Evolutionary conservation across 2,888 invertebrate species (phyloP).

Genomic region (Hoplodrina blanda): DNA sequence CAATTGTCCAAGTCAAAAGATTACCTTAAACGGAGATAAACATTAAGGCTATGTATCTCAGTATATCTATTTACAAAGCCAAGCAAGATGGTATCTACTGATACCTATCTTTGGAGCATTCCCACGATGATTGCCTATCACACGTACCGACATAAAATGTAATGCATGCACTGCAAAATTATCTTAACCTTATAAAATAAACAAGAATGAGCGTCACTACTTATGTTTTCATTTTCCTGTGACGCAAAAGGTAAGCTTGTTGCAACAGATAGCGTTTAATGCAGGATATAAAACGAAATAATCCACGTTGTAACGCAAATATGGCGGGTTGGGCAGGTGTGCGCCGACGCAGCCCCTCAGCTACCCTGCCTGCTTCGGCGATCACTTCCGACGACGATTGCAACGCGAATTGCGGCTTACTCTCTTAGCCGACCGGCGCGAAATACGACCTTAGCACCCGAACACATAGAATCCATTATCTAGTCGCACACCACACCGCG

Average conservation of each 20-base stretch:
- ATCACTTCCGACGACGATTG: constrained; percentile 75
- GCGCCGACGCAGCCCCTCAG: constrained; percentile 74
- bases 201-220: constrained; percentile 27
- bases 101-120: constrained; percentile 40
- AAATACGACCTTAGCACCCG: constrained; percentile 50
- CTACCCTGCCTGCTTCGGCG: constrained; percentile 63
- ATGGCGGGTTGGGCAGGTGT: constrained; percentile 82
- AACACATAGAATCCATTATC: constrained; percentile 65
- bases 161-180: constrained; percentile 35
- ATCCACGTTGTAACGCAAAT: constrained; percentile 66
- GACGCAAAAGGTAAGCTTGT: constrained; percentile 45
- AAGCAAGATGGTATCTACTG: constrained; percentile 52
- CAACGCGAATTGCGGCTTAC: constrained; percentile 72
- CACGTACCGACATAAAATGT: constrained; percentile 13
- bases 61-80: constrained; percentile 24
- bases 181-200: constrained; percentile 38
- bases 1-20: constrained; percentile 9
- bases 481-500: constrained; percentile 61
- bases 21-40: constrained; percentile 33
- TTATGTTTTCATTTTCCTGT: constrained; percentile 36
- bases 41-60: constrained; percentile 27
- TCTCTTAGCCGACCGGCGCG: constrained; percentile 44
- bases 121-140: constrained; percentile 51
- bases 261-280: constrained; percentile 48
- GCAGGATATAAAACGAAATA: constrained; percentile 54